Percentiles rank a stretch among this genome's conserved stretches.
Evolutionary conservation across 2,797 vertebrate species (phyloP).

Genomic region (Hybognathus amarus): DNA sequence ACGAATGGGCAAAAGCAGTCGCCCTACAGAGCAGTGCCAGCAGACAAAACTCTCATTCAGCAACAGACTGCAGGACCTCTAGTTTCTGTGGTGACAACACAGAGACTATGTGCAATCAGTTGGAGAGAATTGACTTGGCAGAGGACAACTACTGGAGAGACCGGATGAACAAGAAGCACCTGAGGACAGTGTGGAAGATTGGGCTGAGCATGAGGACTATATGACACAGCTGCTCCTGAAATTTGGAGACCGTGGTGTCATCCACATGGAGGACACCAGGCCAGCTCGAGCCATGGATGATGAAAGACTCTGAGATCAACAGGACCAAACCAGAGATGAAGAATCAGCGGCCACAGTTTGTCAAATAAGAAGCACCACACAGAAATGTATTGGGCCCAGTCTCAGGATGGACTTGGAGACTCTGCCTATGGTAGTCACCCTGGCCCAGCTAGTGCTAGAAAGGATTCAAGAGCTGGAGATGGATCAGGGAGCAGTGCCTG

Average conservation of each 20-base stretch:
- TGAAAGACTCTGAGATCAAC: slow-evolving; percentile 74
- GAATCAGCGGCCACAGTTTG: slow-evolving; percentile 69
- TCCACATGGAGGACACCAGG: slow-evolving; percentile 79
- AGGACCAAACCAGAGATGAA: slow-evolving; percentile 72
- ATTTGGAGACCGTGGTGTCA: slow-evolving; percentile 89
- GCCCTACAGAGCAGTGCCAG: slow-evolving; percentile 87
- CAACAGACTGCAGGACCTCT: slow-evolving; percentile 81
- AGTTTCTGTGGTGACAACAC: slow-evolving; percentile 73
- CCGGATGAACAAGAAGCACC: slow-evolving; percentile 81
- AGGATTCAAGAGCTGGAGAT: slow-evolving; percentile 92
- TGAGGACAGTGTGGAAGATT: slow-evolving; percentile 89
- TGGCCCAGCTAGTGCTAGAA: slow-evolving; percentile 91
- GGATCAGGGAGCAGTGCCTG: slow-evolving; percentile 81
- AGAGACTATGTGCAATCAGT: slow-evolving; percentile 34
- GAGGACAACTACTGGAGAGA: slow-evolving; percentile 57
- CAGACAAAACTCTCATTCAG: slow-evolving; percentile 86
- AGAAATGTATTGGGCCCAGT: slow-evolving; percentile 95
- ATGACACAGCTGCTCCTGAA: slow-evolving; percentile 97
- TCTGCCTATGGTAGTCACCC: slow-evolving; percentile 97
- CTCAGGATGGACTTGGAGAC: slow-evolving; percentile 93
- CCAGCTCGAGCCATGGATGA: slow-evolving; percentile 74
- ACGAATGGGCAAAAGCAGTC: slow-evolving; percentile 92
- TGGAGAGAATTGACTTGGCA: slow-evolving; percentile 47
- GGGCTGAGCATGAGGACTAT: slow-evolving; percentile 98
- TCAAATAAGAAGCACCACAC: slow-evolving; percentile 91